Conservation (phyloP, 2,888 invertebrate species). For the Drosophila pegasa region DNA sequence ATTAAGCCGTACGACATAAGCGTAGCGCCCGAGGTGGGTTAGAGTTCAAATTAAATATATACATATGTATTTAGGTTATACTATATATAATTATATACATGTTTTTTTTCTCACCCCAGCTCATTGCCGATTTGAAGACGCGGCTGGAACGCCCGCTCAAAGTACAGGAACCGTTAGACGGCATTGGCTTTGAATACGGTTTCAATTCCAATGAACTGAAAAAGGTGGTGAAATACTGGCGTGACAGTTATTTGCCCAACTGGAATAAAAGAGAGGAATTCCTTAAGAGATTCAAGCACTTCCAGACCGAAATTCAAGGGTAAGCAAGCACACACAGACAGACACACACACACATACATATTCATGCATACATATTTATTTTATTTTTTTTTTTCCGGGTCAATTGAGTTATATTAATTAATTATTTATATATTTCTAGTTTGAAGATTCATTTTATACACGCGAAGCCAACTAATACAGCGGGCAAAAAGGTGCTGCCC, state of each 20-base stretch:
- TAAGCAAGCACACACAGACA: conserved; percentile 49
- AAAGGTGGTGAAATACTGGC: conserved; percentile 92
- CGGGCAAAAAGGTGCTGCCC: conserved; percentile 86
- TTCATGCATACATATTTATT: background rate
- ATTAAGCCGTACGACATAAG: conserved; percentile 78
- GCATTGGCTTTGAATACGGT: conserved; percentile 91
- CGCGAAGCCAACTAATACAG: conserved; percentile 85
- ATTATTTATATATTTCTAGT: conserved; percentile 48
- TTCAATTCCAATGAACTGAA: conserved; percentile 90
- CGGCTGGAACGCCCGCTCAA: conserved; percentile 87
- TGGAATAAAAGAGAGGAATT: conserved; percentile 89
- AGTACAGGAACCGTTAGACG: conserved; percentile 88
- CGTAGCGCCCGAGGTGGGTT: conserved; percentile 72
- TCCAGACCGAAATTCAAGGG: conserved; percentile 90
- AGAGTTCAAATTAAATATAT: background rate
- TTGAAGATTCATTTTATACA: conserved; percentile 91
- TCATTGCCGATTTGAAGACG: conserved; percentile 87
- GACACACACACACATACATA: background rate
- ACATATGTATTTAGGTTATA: background rate
- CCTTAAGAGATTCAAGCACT: conserved; percentile 92
- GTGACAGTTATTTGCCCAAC: conserved; percentile 88
- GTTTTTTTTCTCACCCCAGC: conserved; percentile 74
- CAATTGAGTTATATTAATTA: background rate
- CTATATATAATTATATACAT: background rate
- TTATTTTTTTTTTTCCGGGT: too few species aligned